phyloP scores from a whole-genome alignment of 2,888 invertebrate species.

The Athetis lepigone region DNA sequence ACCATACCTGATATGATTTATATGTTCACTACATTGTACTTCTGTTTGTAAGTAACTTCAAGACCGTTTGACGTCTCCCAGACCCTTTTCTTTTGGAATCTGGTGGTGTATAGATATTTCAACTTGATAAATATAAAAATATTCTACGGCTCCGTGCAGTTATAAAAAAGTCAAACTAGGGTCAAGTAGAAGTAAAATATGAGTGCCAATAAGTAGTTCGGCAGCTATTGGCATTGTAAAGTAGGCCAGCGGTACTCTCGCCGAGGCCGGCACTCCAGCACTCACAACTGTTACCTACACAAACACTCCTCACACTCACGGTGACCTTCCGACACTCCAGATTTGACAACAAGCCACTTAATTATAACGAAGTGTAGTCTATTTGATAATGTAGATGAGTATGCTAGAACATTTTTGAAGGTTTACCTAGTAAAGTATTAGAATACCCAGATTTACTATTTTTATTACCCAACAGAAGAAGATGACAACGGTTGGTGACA shows the following conservation, averaged over 20 bases:
- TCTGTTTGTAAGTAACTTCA: no score
- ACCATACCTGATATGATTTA: no score
- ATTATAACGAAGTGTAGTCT: background rate
- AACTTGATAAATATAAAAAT: no score
- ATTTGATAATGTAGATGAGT: background rate
- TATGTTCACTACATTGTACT: no score
- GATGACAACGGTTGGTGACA: no score
- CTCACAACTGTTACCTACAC: constrained; percentile 11
- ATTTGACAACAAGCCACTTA: background rate
- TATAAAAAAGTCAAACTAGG: no score
- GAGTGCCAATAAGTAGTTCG: background rate
- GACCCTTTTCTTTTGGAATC: no score
- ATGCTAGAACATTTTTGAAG: background rate
- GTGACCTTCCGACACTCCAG: constrained; percentile 14
- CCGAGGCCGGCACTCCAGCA: constrained; percentile 36
- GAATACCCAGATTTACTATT: no score
- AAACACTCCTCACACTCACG: constrained; percentile 2
- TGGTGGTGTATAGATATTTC: no score
- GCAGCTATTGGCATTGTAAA: constrained; percentile 34
- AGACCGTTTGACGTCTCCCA: no score
- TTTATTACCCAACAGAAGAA: no score
- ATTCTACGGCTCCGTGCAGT: no score
- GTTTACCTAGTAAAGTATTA: background rate
- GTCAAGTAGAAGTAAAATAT: background rate
- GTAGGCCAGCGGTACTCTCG: constrained; percentile 32